Conservation (phyloP, 2,797 vertebrate genomes). For the Adelosebastes latens region DNA sequence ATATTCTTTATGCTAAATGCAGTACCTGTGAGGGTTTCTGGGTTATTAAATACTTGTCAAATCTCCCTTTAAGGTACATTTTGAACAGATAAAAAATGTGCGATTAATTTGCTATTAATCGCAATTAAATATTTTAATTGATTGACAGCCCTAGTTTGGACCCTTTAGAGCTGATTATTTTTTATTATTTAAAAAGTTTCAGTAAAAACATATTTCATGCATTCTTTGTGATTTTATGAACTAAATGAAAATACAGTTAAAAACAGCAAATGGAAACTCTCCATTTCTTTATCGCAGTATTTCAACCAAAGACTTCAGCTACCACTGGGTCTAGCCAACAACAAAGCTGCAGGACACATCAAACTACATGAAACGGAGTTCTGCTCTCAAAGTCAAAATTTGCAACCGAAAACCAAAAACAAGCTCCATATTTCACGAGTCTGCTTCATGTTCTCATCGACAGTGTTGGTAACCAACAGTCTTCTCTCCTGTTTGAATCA, state of each 20-base stretch:
- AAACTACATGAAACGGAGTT: background rate
- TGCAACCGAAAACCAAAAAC: background rate
- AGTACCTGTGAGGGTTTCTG: too few species aligned
- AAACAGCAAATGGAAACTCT: background rate
- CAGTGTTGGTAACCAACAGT: background rate
- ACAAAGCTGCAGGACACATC: background rate
- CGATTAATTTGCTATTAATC: too few species aligned
- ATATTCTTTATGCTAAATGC: too few species aligned
- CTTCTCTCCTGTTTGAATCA: background rate
- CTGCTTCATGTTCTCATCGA: background rate
- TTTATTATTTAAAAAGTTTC: background rate
- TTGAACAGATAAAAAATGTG: too few species aligned
- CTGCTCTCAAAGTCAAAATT: background rate
- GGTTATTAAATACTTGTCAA: too few species aligned
- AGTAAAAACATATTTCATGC: background rate
- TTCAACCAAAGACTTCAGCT: background rate
- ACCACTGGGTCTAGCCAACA: background rate
- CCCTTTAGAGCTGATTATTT: background rate
- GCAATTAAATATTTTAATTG: too few species aligned
- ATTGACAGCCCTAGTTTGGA: background rate
- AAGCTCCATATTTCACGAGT: background rate
- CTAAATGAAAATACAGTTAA: background rate
- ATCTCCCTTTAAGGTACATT: too few species aligned
- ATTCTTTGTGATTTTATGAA: background rate
- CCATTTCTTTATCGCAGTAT: background rate